Evolutionary conservation across 2,888 invertebrate species (phyloP), one percentile per base, ranked within the genome.

Genomic region (Drosophila demipolita): DNA sequence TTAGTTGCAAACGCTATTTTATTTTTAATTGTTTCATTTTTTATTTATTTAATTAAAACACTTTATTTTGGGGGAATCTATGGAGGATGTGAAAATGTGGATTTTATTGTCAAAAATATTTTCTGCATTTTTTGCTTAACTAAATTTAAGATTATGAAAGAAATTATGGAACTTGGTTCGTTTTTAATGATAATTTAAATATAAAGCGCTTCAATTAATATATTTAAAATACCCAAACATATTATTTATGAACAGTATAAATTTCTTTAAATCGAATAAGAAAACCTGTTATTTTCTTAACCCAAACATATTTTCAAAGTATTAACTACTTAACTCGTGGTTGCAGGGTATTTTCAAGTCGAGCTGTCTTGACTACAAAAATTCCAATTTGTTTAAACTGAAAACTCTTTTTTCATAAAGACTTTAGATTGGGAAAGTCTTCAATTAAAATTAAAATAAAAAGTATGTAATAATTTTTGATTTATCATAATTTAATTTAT

Each of bases 401-500:
- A 15, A 8, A 45, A 45, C 15, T 20, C 4, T 45, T 1, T 23
- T 8, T 15, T 23, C 45, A 20, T 20, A 20, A 12, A 7, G 12
- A 7, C 7, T 45, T 23, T 8, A 23, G 8, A 23, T 1, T 15
- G 20, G 3, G 45, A 23, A 3, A n/a, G 9, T 40, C 17, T n/a
- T 40, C 17, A 40, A 38, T 17, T 38, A 1, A 38, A 3, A 3
- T 17, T 17, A 38, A 45, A 45, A 15, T 1, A 45, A 8, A 15
- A 15, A 15, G 15, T 15, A 8, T 4, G 4, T 1, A 15, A 23
- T 15, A 23, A 45, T 45, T 15, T 23, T 54, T 54, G 3, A 20
- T 52, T 61, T 33, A 15, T 65, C 29, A 87, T 89, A 90, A 90
- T 86, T 80, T 81, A 87, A 75, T 90, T 90, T 90, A 87, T 87